These are phyloP conservation scores for Drosophila kambysellisi DNA, from an alignment of 2,888 invertebrate genomes.

Conservation along the genomic window DNA sequence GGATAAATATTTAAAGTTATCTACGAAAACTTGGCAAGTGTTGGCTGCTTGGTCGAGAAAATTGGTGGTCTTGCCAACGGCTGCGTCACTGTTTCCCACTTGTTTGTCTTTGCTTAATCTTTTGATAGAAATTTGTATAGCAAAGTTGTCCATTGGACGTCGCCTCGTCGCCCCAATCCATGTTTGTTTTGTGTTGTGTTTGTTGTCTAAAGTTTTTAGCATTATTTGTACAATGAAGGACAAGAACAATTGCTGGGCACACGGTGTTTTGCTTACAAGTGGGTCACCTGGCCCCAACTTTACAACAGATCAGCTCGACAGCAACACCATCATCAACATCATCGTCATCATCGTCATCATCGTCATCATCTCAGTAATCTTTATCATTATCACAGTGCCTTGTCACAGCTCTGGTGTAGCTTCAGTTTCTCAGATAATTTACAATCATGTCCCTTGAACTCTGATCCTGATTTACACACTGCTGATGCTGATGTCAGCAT, in stretches of 20 bases:
- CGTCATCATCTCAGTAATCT: slow-evolving; percentile 26
- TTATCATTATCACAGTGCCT: slow-evolving; percentile 24
- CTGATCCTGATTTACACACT: slow-evolving; percentile 75
- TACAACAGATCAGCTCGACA: slow-evolving; percentile 43
- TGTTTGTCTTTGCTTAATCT: slow-evolving; percentile 80
- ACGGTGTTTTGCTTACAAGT: slow-evolving; percentile 64
- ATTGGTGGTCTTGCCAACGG: slow-evolving; percentile 14
- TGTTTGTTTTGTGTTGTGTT: slow-evolving; percentile 36
- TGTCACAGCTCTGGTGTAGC: slow-evolving; percentile 67
- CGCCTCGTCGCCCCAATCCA: slow-evolving; percentile 3
- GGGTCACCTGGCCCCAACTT: slow-evolving; percentile 57
- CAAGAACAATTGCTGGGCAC: slow-evolving; percentile 69
- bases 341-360: slow-evolving; percentile 30
- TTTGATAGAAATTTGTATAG: slow-evolving; percentile 81
- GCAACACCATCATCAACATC: slow-evolving; percentile 17
- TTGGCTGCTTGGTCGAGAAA: background rate
- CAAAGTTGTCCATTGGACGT: slow-evolving; percentile 60
- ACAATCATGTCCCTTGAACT: slow-evolving; percentile 69
- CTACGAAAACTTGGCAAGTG: slow-evolving; percentile 72
- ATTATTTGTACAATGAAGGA: slow-evolving; percentile 65
- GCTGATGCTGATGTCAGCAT: slow-evolving; percentile 72
- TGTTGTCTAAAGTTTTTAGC: slow-evolving; percentile 69
- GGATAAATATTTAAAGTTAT: slow-evolving; percentile 76
- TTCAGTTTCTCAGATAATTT: slow-evolving; percentile 70
- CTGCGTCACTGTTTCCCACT: slow-evolving; percentile 56